These are phyloP conservation scores for Loxodonta africana DNA, from an alignment of 2,113 vertebrate species.

Conservation along the genomic window DNA sequence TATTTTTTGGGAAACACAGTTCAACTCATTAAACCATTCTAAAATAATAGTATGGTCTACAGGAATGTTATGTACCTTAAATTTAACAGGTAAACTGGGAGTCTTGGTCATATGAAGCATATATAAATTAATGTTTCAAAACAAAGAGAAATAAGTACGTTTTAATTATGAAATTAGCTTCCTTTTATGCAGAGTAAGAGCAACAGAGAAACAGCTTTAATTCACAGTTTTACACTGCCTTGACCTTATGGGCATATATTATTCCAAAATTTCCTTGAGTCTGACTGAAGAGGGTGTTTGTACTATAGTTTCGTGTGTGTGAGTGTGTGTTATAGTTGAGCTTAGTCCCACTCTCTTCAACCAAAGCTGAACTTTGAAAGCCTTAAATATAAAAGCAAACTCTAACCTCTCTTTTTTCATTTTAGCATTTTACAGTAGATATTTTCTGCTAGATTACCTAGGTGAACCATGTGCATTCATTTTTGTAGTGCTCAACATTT, in stretches of 20 bases:
- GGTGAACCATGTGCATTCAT: not conserved
- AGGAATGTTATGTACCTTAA: not conserved
- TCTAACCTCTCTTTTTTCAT: not conserved
- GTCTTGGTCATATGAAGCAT: not conserved
- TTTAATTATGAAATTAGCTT: not conserved
- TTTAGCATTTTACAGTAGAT: not conserved
- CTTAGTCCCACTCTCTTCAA: not conserved
- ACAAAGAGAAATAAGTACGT: not conserved
- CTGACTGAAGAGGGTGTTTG: not conserved
- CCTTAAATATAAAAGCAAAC: not conserved
- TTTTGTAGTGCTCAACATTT: not conserved
- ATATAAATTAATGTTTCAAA: not conserved
- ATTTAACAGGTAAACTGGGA: too few relatives aligned
- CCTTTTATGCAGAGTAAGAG: not conserved
- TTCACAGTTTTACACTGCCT: not conserved
- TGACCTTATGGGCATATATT: not conserved
- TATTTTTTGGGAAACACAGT: too few relatives aligned
- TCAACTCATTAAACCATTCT: not conserved
- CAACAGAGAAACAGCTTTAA: not conserved
- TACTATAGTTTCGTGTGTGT: not conserved
- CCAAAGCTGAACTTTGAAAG: not conserved
- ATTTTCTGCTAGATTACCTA: not conserved
- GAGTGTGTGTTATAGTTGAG: not conserved
- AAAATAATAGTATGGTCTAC: not conserved
- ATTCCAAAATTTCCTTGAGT: not conserved